These are phyloP conservation scores for Rousettus leschenaultii DNA, from an alignment of 2,113 vertebrate species.

Conservation along the genomic window DNA sequence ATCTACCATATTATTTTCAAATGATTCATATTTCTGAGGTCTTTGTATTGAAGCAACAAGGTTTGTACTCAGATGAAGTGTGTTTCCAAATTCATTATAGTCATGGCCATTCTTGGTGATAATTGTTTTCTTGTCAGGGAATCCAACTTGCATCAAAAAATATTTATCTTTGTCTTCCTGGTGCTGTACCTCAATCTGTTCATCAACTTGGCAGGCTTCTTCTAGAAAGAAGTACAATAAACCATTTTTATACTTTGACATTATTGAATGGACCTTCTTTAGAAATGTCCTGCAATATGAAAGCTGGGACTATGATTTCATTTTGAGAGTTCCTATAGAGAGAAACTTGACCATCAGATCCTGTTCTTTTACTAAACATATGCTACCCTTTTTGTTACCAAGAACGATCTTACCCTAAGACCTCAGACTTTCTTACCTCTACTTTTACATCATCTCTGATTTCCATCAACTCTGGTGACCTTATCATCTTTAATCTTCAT, in stretches of 20 bases:
- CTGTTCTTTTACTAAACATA: background rate
- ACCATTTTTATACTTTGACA: conserved; percentile 44
- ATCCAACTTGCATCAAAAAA: conserved; percentile 53
- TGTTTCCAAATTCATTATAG: conserved; percentile 55
- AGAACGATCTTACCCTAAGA: conserved; percentile 8
- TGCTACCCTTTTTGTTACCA: conserved; percentile 8
- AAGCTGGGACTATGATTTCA: background rate
- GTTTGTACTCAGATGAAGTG: conserved; percentile 45
- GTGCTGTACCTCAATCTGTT: conserved; percentile 40
- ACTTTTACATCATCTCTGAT: background rate
- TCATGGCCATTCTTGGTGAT: background rate
- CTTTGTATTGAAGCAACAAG: conserved; percentile 61
- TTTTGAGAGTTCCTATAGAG: conserved; percentile 35
- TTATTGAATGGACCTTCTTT: background rate
- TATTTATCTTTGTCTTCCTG: conserved; percentile 44
- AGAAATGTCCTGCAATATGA: conserved; percentile 20
- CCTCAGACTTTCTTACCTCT: background rate
- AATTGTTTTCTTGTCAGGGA: conserved; percentile 42
- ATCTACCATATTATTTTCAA: conserved; percentile 61
- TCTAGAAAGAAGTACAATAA: conserved; percentile 71
- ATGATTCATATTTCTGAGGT: conserved; percentile 43
- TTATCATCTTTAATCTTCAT: background rate
- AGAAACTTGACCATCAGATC: background rate
- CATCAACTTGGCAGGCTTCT: conserved; percentile 48
- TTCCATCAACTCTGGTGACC: background rate